A percentile compares a stretch with the other conserved stretches of the same genome.
phyloP scores from a whole-genome alignment of 2,888 invertebrate genomes.

The Unio pictorum region DNA sequence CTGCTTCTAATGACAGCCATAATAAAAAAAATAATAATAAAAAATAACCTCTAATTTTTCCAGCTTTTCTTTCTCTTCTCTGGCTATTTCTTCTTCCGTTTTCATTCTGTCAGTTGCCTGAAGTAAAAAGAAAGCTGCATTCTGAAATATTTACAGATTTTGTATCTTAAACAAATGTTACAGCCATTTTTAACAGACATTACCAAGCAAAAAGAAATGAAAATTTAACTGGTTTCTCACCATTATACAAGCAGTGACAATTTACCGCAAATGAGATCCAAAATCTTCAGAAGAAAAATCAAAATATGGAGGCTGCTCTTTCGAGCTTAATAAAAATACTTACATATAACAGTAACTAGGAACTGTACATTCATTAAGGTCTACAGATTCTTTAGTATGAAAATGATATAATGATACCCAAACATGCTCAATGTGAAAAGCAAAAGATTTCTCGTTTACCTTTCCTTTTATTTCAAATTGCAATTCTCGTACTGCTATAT shows the following conservation, averaged over 20 bases:
- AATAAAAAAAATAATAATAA: no score
- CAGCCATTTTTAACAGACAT: not conserved
- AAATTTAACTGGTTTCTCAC: no score
- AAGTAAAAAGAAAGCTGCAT: constrained; percentile 20
- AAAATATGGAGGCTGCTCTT: no score
- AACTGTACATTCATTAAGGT: no score
- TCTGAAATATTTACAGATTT: constrained; percentile 1
- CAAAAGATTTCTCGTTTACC: constrained; percentile 33
- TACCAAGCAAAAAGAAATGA: not conserved
- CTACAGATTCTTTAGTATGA: no score
- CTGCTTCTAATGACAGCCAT: no score
- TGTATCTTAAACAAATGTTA: not conserved
- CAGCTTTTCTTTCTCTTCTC: constrained; percentile 84
- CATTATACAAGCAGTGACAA: no score
- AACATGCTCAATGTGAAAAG: not conserved
- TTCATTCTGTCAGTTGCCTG: constrained; percentile 86
- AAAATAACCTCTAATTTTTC: constrained; percentile 80
- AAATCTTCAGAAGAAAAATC: no score
- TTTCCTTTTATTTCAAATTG: constrained; percentile 79
- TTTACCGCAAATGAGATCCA: no score
- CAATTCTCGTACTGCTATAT: constrained; percentile 84
- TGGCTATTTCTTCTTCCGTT: constrained; percentile 86
- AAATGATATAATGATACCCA: no score
- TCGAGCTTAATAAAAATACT: no score
- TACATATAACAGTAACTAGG: no score